These are phyloP conservation scores for Hesperia comma DNA, from an alignment of 2,888 invertebrate species.

Conservation along the genomic window DNA sequence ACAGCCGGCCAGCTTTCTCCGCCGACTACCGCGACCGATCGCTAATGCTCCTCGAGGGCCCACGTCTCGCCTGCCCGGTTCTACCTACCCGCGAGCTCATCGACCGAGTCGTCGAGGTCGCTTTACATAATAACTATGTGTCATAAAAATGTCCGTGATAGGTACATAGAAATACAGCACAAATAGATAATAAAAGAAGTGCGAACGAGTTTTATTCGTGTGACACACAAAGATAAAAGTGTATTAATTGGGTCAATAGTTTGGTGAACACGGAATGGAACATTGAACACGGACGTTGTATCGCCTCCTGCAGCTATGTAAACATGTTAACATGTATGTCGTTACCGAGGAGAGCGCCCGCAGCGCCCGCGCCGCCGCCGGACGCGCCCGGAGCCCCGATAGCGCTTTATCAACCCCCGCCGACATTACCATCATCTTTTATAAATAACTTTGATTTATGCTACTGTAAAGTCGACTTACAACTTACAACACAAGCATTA, in stretches of 20 bases:
- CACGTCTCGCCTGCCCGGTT: background rate
- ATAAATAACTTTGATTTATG: too few species aligned
- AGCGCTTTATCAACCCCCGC: constrained; percentile 19
- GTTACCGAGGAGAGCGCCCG: too few species aligned
- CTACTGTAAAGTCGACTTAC: too few species aligned
- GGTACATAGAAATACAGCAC: background rate
- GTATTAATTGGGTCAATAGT: constrained; percentile 5
- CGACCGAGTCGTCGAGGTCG: background rate
- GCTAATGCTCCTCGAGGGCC: constrained; percentile 2
- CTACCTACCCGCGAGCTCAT: background rate
- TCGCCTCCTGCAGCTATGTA: too few species aligned
- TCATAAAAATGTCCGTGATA: constrained; percentile 4
- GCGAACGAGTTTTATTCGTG: background rate
- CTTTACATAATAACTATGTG: background rate
- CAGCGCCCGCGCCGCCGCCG: background rate
- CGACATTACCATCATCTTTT: background rate
- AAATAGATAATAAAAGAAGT: background rate
- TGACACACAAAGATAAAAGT: constrained; percentile 24
- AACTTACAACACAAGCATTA: too few species aligned
- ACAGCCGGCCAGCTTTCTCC: constrained; percentile 22
- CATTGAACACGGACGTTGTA: background rate
- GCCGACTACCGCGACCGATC: constrained; percentile 11
- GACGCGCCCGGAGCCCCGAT: constrained; percentile 22
- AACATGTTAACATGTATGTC: background rate
- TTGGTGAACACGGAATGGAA: background rate